phyloP scores from a whole-genome alignment of 2,888 invertebrate genomes.

The Miltochrista miniata region DNA sequence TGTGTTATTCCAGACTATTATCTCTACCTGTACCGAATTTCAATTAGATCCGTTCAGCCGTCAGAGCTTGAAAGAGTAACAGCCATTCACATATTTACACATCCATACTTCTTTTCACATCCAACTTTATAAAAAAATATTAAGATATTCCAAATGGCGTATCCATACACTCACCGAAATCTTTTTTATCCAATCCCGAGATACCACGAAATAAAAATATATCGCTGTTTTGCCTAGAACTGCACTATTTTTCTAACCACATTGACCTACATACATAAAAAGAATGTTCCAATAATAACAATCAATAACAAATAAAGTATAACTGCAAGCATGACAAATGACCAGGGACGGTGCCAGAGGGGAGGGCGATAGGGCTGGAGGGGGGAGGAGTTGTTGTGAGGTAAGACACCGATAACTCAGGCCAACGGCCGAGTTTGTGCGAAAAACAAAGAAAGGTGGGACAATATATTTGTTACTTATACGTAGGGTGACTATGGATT shows the following conservation, averaged over 20 bases:
- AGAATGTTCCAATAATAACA: constrained; percentile 37
- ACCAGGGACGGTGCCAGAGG: constrained; percentile 28
- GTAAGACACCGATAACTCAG: constrained; percentile 58
- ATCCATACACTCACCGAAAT: too few species aligned
- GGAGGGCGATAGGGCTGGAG: constrained; percentile 10
- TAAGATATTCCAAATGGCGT: too few species aligned
- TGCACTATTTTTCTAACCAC: neutral
- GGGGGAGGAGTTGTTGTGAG: constrained; percentile 28
- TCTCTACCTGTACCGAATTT: too few species aligned
- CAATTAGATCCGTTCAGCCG: too few species aligned
- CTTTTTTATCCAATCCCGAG: too few species aligned
- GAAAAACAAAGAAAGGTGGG: constrained; percentile 57
- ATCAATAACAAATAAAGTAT: constrained; percentile 51
- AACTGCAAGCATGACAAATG: constrained; percentile 59
- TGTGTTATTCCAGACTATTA: too few species aligned
- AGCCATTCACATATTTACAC: too few species aligned
- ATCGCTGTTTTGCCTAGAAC: neutral
- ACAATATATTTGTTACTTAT: constrained; percentile 55
- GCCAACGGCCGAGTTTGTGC: constrained; percentile 51
- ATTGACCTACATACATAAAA: constrained; percentile 7
- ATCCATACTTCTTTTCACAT: too few species aligned
- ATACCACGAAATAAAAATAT: too few species aligned
- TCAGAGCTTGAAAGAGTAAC: too few species aligned
- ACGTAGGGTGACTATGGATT: constrained; percentile 33
- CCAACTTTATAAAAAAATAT: too few species aligned